Conservation (phyloP, 2,888 invertebrate genomes). For the Frankliniella fusca region DNA sequence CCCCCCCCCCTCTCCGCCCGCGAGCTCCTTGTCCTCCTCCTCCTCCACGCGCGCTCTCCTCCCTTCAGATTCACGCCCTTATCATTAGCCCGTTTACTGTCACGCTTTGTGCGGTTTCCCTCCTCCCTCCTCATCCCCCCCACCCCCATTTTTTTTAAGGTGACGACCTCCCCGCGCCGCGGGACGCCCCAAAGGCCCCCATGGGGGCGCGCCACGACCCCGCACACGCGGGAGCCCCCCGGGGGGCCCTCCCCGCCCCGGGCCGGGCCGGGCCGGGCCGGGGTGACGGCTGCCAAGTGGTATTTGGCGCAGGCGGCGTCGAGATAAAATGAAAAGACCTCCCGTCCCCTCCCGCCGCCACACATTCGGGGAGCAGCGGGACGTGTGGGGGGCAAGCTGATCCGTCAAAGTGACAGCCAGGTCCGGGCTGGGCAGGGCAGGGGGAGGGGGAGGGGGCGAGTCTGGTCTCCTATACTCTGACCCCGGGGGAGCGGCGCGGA, state of each 20-base stretch:
- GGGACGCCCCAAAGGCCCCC: slow-evolving; percentile 5
- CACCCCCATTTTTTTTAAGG: not conserved
- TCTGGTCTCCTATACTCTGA: no score
- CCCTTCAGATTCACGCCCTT: no score
- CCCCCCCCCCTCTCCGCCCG: not conserved
- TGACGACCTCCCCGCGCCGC: not conserved
- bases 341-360: not conserved
- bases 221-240: no score
- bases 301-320: slow-evolving; percentile 15
- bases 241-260: no score
- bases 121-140: not conserved
- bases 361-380: not conserved
- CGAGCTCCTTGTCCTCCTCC: not conserved
- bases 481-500: no score
- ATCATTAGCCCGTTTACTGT: not conserved
- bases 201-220: no score
- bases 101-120: not conserved
- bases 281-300: slow-evolving; percentile 14
- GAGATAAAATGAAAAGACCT: slow-evolving; percentile 19
- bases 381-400: not conserved
- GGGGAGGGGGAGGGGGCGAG: no score
- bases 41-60: not conserved
- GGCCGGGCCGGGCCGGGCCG: no score
- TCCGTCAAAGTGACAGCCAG: slow-evolving; percentile 5
- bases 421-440: no score